phyloP scores from a whole-genome alignment of 1,140 invertebrate genomes.

The Meloidogyne floridensis region DNA sequence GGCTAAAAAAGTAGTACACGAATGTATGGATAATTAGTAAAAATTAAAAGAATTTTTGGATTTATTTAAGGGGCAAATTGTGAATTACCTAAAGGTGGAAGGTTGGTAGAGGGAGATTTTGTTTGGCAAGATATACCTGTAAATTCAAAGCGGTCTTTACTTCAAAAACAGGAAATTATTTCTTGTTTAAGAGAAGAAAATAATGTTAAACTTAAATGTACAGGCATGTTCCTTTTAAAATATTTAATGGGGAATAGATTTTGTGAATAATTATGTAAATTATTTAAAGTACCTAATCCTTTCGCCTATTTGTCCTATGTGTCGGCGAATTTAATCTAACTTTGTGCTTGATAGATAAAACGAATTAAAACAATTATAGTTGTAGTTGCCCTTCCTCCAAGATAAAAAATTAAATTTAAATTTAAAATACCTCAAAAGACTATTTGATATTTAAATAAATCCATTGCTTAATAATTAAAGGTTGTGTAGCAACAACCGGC shows the following conservation, averaged over 20 bases:
- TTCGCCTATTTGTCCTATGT: too few species aligned
- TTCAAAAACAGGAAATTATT: conserved; percentile 47
- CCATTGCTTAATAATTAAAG: not conserved
- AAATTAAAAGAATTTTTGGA: not conserved
- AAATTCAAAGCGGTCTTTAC: conserved; percentile 33
- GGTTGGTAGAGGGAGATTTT: conserved; percentile 48
- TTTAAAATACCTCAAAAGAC: too few species aligned
- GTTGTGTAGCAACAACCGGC: conserved; percentile 46
- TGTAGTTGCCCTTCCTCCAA: too few species aligned
- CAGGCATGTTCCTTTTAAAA: conserved; percentile 31
- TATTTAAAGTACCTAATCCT: too few species aligned
- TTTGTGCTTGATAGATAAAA: too few species aligned
- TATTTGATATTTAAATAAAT: too few species aligned
- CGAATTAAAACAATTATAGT: too few species aligned
- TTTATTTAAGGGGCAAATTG: conserved; percentile 43
- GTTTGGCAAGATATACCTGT: conserved; percentile 27
- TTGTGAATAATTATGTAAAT: too few species aligned
- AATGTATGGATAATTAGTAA: conserved; percentile 36
- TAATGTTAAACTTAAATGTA: conserved; percentile 43
- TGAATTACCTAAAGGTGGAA: conserved; percentile 32
- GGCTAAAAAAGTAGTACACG: conserved; percentile 56
- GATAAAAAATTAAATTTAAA: too few species aligned
- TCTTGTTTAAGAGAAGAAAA: conserved; percentile 47
- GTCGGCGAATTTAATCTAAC: too few species aligned
- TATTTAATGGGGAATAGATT: too few species aligned